phyloP scores from a whole-genome alignment of 2,888 invertebrate genomes.

The Muschampia plurimacula region DNA sequence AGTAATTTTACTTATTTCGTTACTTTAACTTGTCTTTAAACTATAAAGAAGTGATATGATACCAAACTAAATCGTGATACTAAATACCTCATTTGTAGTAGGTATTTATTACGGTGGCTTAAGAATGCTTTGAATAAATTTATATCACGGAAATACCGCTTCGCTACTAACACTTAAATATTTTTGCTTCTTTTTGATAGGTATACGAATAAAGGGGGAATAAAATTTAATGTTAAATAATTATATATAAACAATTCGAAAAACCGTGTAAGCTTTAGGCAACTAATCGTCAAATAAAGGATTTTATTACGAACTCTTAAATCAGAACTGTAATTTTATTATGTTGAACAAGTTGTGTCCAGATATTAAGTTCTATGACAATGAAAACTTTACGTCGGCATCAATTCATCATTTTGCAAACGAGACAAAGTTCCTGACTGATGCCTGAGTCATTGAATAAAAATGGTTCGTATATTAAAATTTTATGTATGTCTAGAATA shows the following conservation, averaged over 20 bases:
- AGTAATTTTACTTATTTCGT: no score
- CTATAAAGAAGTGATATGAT: neutral
- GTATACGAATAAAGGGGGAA: neutral
- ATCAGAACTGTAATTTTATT: slow-evolving; percentile 8
- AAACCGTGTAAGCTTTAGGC: neutral
- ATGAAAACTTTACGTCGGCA: slow-evolving; percentile 31
- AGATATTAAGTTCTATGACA: slow-evolving; percentile 29
- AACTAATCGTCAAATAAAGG: neutral
- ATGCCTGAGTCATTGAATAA: slow-evolving; percentile 39
- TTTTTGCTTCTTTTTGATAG: neutral
- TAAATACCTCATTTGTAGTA: neutral
- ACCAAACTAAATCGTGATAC: neutral
- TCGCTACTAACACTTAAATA: neutral
- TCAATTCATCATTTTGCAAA: slow-evolving; percentile 31
- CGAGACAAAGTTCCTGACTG: slow-evolving; percentile 38
- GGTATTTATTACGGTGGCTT: neutral
- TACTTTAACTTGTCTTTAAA: neutral
- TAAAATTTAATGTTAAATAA: neutral
- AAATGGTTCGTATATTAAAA: slow-evolving; percentile 37
- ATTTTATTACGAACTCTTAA: slow-evolving; percentile 8
- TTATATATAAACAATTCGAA: neutral
- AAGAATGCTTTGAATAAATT: neutral
- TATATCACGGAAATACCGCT: neutral
- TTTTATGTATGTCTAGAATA: slow-evolving; percentile 29
- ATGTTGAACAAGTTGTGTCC: slow-evolving; percentile 31